These are phyloP conservation scores for Apotomis turbidana DNA, from an alignment of 2,888 invertebrate genomes.

Conservation along the genomic window DNA sequence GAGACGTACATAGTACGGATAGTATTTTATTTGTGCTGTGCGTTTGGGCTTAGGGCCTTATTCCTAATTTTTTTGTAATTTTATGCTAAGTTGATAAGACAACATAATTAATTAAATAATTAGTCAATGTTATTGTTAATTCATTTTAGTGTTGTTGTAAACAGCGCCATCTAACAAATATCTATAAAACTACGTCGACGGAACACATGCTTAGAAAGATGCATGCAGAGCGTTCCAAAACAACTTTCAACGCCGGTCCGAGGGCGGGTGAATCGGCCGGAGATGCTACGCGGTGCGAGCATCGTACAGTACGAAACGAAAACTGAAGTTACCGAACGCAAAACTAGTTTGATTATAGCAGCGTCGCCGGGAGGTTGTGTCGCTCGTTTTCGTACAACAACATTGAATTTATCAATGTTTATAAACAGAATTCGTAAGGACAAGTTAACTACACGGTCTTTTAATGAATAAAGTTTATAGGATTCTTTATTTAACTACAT, in stretches of 20 bases:
- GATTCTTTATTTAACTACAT: conserved; percentile 48
- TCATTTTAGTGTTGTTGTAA: neutral
- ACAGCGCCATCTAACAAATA: conserved; percentile 25
- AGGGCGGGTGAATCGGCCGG: conserved; percentile 18
- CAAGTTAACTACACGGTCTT: conserved; percentile 48
- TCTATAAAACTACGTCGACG: neutral
- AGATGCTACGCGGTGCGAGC: conserved; percentile 6
- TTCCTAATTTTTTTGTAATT: too few species aligned
- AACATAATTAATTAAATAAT: too few species aligned
- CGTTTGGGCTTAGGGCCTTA: too few species aligned
- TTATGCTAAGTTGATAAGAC: too few species aligned
- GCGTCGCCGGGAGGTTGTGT: conserved; percentile 60
- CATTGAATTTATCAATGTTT: conserved; percentile 77
- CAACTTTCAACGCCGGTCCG: conserved; percentile 2
- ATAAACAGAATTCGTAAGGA: conserved; percentile 68
- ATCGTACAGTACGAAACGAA: neutral
- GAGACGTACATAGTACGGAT: too few species aligned
- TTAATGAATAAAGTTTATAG: conserved; percentile 60
- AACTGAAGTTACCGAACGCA: neutral
- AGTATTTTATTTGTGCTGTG: too few species aligned
- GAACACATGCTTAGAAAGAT: neutral
- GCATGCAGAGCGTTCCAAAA: conserved; percentile 15
- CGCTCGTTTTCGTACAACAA: conserved; percentile 57
- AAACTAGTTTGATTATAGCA: conserved; percentile 72
- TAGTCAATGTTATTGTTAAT: neutral